Conservation (phyloP, 2,797 vertebrate genomes). For the Schizothorax lantsangensis region DNA sequence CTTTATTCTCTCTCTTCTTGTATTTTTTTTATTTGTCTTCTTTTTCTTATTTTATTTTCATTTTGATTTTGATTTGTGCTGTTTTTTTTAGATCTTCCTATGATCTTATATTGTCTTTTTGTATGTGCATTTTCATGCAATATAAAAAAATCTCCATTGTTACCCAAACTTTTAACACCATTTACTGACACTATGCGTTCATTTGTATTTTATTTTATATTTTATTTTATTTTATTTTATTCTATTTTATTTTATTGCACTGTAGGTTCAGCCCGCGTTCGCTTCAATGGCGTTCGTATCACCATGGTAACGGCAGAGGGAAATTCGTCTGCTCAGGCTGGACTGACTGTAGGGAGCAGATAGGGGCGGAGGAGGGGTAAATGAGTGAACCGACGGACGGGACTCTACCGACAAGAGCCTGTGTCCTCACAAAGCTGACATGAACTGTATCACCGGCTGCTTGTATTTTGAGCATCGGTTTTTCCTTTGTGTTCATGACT, state of each 20-base stretch:
- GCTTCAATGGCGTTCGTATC: slow-evolving; percentile 56
- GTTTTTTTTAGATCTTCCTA: background rate
- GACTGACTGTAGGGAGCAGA: slow-evolving; percentile 50
- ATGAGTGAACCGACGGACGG: slow-evolving; percentile 64
- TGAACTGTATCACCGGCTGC: slow-evolving; percentile 12
- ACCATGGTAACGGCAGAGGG: slow-evolving; percentile 57
- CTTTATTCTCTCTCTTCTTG: background rate
- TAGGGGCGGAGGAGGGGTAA: slow-evolving; percentile 63
- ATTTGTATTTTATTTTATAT: background rate
- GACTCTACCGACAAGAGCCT: slow-evolving; percentile 55
- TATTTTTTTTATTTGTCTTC: no score
- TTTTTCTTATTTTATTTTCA: background rate
- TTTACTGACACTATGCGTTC: background rate
- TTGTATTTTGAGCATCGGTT: slow-evolving; percentile 23
- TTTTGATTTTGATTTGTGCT: background rate
- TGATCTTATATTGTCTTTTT: background rate
- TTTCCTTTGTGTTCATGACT: slow-evolving; percentile 18
- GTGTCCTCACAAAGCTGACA: slow-evolving; percentile 45
- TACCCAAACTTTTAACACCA: background rate
- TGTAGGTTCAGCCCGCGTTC: background rate
- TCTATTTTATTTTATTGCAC: background rate
- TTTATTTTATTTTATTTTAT: background rate
- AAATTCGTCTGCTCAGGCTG: slow-evolving; percentile 64
- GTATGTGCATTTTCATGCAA: background rate
- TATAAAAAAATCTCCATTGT: background rate